A percentile compares a stretch with the other conserved stretches of the same genome.
These are phyloP conservation scores for Sweltsa coloradensis DNA, from an alignment of 1,140 invertebrate genomes.

Conservation along the genomic window DNA sequence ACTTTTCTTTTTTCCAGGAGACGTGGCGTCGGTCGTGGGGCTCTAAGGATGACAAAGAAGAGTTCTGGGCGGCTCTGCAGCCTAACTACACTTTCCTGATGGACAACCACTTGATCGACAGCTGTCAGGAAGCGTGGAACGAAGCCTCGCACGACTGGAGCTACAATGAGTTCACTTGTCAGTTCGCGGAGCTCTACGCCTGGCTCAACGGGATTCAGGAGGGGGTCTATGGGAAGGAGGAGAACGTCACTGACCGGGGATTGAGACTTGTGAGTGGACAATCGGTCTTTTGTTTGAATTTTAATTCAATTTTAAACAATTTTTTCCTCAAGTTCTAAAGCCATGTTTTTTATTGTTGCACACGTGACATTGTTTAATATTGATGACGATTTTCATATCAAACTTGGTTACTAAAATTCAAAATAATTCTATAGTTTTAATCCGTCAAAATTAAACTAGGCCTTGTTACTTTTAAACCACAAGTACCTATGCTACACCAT, in stretches of 20 bases:
- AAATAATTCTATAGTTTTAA: too few species aligned
- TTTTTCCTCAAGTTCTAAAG: too few species aligned
- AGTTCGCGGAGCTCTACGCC: slow-evolving; percentile 68
- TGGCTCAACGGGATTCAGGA: slow-evolving; percentile 68
- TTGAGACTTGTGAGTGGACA: slow-evolving; percentile 44
- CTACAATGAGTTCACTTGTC: slow-evolving; percentile 60
- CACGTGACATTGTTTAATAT: too few species aligned
- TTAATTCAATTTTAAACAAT: not conserved
- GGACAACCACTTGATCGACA: slow-evolving; percentile 84
- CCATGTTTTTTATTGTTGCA: too few species aligned
- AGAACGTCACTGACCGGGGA: slow-evolving; percentile 52
- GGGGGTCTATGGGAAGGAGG: slow-evolving; percentile 58
- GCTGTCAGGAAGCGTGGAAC: slow-evolving; percentile 69
- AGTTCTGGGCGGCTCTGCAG: slow-evolving; percentile 79
- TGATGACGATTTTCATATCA: too few species aligned
- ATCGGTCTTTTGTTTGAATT: too few species aligned
- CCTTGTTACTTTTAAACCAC: too few species aligned
- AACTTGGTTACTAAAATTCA: too few species aligned
- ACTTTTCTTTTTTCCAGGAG: too few species aligned
- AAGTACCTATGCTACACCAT: too few species aligned
- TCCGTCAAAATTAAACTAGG: too few species aligned
- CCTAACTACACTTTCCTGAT: slow-evolving; percentile 87
- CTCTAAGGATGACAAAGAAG: slow-evolving; percentile 51
- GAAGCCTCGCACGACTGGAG: slow-evolving; percentile 57
- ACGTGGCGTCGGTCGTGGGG: slow-evolving; percentile 54